phyloP scores from a whole-genome alignment of 2,888 invertebrate genomes.

The Apodemia hepburni region DNA sequence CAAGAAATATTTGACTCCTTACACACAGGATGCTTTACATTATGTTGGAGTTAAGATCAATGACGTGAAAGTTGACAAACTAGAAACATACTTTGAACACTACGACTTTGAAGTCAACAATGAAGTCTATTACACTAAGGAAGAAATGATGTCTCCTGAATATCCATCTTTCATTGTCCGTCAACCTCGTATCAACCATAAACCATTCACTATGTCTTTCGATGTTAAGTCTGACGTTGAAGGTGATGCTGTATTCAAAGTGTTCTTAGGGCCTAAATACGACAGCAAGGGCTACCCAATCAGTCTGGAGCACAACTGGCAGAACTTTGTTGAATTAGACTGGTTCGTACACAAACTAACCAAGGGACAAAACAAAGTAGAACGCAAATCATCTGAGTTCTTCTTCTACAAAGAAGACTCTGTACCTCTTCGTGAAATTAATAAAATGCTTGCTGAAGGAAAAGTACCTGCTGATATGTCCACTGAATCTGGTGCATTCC shows the following conservation, averaged over 20 bases:
- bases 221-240: constrained; percentile 80
- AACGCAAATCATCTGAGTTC: constrained; percentile 83
- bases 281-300: constrained; percentile 76
- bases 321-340: constrained; percentile 82
- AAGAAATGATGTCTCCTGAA: constrained; percentile 51
- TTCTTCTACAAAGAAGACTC: constrained; percentile 82
- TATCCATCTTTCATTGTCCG: constrained; percentile 75
- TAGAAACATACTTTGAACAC: constrained; percentile 82
- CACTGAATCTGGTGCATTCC: constrained; percentile 80
- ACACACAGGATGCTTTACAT: constrained; percentile 76
- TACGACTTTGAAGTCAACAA: constrained; percentile 79
- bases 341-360: constrained; percentile 79
- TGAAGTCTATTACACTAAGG: constrained; percentile 50
- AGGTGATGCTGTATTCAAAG: constrained; percentile 79
- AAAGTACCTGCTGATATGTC: constrained; percentile 74
- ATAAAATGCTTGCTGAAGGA: constrained; percentile 76
- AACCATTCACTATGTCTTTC: constrained; percentile 82
- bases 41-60: constrained; percentile 82
- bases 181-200: constrained; percentile 86
- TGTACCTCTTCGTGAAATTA: constrained; percentile 79
- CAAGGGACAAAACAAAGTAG: constrained; percentile 82
- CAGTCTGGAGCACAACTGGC: constrained; percentile 75
- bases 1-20: constrained; percentile 79
- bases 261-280: constrained; percentile 86
- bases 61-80: constrained; percentile 57